Evolutionary conservation across 2,113 vertebrate species (phyloP).

Genomic region (Loxodonta africana): DNA sequence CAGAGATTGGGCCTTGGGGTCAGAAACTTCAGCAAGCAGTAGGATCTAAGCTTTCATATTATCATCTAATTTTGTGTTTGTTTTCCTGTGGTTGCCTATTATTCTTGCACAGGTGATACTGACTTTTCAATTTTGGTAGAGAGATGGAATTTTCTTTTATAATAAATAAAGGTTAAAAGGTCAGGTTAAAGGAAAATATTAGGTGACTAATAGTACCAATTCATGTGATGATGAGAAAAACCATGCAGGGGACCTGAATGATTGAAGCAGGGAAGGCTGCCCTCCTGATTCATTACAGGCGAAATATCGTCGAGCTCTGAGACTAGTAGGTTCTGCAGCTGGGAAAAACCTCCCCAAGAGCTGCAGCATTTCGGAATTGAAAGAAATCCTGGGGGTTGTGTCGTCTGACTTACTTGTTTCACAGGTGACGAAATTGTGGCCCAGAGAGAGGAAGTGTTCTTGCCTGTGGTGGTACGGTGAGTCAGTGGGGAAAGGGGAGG

Average conservation of each 20-base stretch:
- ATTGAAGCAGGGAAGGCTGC: no score
- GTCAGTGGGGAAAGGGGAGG: not conserved
- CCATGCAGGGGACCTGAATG: not conserved
- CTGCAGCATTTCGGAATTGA: not conserved
- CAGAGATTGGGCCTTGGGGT: not conserved
- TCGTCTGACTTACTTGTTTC: not conserved
- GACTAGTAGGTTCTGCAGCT: not conserved
- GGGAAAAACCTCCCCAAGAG: not conserved
- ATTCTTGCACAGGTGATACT: not conserved
- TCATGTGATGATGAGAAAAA: not conserved
- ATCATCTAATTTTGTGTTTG: not conserved
- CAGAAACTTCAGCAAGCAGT: not conserved
- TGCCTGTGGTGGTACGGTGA: not conserved
- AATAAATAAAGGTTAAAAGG: not conserved
- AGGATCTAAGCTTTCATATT: not conserved
- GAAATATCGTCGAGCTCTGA: not conserved
- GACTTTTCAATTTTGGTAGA: not conserved
- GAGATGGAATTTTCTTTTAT: not conserved
- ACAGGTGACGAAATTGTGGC: not conserved
- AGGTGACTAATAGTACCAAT: not conserved
- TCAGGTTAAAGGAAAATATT: not conserved
- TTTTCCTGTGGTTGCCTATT: not conserved
- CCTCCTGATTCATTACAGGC: not conserved
- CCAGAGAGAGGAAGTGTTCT: not conserved
- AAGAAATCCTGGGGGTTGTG: not conserved